Conservation (phyloP, 2,888 invertebrate genomes). For the Calliscelio sp. region DNA sequence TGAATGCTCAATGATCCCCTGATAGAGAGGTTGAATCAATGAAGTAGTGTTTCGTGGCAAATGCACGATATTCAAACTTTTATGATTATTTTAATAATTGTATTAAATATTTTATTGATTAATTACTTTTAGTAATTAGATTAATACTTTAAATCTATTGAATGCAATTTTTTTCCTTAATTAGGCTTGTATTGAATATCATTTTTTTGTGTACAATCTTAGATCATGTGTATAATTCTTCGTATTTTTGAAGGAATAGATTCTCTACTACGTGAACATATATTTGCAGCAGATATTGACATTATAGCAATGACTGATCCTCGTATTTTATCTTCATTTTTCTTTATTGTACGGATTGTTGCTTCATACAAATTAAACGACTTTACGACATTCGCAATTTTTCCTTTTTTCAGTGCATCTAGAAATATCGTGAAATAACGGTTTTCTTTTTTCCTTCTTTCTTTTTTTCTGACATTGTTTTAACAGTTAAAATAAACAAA, state of each 20-base stretch:
- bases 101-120: neutral
- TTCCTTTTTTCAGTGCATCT: slow-evolving; percentile 59
- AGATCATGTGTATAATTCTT: slow-evolving; percentile 70
- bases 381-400: slow-evolving; percentile 65
- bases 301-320: neutral
- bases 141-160: neutral
- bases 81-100: slow-evolving; percentile 69
- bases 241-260: slow-evolving; percentile 61
- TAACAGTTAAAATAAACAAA: slow-evolving; percentile 3
- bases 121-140: neutral
- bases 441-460: too few relatives aligned
- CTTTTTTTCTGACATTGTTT: too few relatives aligned
- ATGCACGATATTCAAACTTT: slow-evolving; percentile 74
- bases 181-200: slow-evolving; percentile 67
- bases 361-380: slow-evolving; percentile 65
- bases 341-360: slow-evolving; percentile 64
- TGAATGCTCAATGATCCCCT: slow-evolving; percentile 79
- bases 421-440: too few relatives aligned
- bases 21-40: slow-evolving; percentile 78
- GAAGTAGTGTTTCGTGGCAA: slow-evolving; percentile 79
- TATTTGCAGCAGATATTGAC: slow-evolving; percentile 9
- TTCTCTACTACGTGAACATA: neutral
- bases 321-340: slow-evolving; percentile 59
- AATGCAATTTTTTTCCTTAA: slow-evolving; percentile 25
- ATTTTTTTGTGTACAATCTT: slow-evolving; percentile 68